phyloP scores from a whole-genome alignment of 2,797 vertebrate genomes.

The Chanos chanos region DNA sequence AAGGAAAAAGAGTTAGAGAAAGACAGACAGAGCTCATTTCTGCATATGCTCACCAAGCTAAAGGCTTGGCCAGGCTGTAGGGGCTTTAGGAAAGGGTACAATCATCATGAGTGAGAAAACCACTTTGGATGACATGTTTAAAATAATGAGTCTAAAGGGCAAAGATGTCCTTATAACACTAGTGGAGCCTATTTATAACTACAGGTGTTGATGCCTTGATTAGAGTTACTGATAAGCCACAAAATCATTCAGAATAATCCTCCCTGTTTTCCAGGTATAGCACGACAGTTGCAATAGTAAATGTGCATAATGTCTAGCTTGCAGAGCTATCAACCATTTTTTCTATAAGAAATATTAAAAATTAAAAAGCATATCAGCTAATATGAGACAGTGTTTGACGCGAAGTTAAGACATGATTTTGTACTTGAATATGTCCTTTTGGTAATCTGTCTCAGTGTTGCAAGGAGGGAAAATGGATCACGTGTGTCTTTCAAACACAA shows the following conservation, averaged over 20 bases:
- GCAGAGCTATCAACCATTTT: too few relatives aligned
- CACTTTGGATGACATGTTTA: too few relatives aligned
- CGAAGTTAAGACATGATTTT: too few relatives aligned
- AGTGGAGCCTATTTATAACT: constrained; percentile 68
- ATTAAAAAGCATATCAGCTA: too few relatives aligned
- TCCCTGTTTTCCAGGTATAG: constrained; percentile 36
- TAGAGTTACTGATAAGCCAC: constrained; percentile 38
- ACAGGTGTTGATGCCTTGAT: constrained; percentile 63
- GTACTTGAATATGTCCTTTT: constrained; percentile 25
- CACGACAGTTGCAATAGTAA: constrained; percentile 33
- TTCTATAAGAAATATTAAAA: too few relatives aligned
- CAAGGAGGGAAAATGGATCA: background rate
- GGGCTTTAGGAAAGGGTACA: constrained; percentile 20
- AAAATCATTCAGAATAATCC: constrained; percentile 46
- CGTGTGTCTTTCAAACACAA: constrained; percentile 13
- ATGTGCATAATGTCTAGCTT: too few relatives aligned
- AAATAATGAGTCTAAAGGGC: constrained; percentile 6
- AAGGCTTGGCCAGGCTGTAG: constrained; percentile 23
- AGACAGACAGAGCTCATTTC: constrained; percentile 21
- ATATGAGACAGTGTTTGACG: too few relatives aligned
- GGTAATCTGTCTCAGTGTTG: constrained; percentile 38
- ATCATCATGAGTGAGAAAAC: too few relatives aligned
- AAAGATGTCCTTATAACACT: constrained; percentile 61
- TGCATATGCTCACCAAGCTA: constrained; percentile 15
- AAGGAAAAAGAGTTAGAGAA: background rate